phyloP scores from a whole-genome alignment of 2,113 vertebrate species.

The Colistium nudipinnis region DNA sequence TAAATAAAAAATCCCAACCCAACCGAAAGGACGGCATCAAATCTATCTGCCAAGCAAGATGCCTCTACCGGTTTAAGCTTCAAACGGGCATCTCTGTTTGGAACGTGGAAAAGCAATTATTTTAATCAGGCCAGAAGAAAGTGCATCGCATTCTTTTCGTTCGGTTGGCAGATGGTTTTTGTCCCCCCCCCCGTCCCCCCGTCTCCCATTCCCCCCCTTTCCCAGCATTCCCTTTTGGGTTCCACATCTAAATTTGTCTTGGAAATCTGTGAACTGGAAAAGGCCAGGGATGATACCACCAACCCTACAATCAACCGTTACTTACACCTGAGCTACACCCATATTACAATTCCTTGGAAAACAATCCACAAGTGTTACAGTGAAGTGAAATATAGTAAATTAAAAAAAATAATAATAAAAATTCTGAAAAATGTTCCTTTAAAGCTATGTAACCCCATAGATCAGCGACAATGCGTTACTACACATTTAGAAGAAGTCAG shows the following conservation, averaged over 20 bases:
- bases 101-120: constrained; percentile 2
- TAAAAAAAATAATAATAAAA: too few species aligned
- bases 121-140: constrained; percentile 2
- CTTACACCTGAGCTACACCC: background rate
- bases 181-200: background rate
- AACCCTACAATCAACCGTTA: background rate
- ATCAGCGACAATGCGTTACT: background rate
- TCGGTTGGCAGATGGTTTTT: background rate
- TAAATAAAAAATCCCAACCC: constrained; percentile 2
- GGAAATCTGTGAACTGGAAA: background rate
- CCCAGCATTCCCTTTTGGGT: background rate
- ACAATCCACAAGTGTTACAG: background rate
- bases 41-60: background rate
- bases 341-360: background rate
- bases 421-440: too few species aligned
- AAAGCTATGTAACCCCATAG: background rate
- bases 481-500: background rate
- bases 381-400: too few species aligned
- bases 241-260: background rate
- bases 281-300: background rate
- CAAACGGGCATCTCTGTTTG: background rate
- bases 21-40: background rate
- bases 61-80: background rate
- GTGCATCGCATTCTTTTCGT: background rate
- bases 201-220: too few species aligned